Percentiles rank a stretch among this genome's conserved stretches.
phyloP scores from a whole-genome alignment of 2,797 vertebrate genomes.

The Rhynchotus rufescens region DNA sequence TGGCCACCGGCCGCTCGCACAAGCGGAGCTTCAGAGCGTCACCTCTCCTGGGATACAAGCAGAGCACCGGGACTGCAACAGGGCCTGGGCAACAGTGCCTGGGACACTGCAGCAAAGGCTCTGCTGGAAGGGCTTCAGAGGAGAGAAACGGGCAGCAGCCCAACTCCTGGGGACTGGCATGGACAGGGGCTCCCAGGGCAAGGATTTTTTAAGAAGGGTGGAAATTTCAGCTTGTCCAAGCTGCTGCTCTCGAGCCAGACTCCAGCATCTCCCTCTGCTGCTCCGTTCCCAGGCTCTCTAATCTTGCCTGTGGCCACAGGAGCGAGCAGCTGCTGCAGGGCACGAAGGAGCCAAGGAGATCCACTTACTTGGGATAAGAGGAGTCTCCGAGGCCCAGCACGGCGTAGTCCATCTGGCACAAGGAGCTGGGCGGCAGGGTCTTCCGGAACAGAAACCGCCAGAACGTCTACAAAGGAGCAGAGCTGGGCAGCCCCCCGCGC shows the following conservation, averaged over 20 bases:
- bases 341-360: neutral
- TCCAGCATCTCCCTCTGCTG: neutral
- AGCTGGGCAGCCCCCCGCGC: accelerated
- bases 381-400: slow-evolving; percentile 95
- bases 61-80: neutral
- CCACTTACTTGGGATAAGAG: slow-evolving; percentile 91
- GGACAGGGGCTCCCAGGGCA: neutral
- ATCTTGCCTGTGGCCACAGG: neutral
- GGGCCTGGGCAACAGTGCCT: neutral
- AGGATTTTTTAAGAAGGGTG: neutral
- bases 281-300: neutral
- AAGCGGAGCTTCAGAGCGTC: neutral
- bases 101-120: neutral
- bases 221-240: neutral
- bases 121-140: neutral
- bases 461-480: slow-evolving; percentile 82
- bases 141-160: neutral
- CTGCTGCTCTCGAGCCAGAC: neutral
- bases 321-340: neutral
- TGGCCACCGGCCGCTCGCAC: neutral
- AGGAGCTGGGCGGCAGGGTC: slow-evolving; percentile 84
- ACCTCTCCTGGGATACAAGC: neutral
- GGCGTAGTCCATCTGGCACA: slow-evolving; percentile 89
- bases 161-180: neutral
- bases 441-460: slow-evolving; percentile 95